Percentiles rank a stretch among this genome's conserved stretches.
These are phyloP conservation scores for Ginglymostoma cirratum DNA, from an alignment of 2,113 vertebrate genomes.

Conservation along the genomic window DNA sequence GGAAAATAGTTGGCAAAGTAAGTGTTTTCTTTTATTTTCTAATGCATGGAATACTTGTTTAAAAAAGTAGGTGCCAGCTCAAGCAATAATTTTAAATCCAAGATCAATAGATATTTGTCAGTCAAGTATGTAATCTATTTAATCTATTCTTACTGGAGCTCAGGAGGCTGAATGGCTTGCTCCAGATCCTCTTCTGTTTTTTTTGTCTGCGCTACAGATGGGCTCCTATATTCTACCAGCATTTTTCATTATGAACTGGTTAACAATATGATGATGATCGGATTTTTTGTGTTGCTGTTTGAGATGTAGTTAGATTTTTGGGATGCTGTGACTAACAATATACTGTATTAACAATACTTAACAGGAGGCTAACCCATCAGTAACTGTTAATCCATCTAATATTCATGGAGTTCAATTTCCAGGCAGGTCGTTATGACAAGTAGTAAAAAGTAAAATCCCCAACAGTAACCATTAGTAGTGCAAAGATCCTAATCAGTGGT, in stretches of 20 bases:
- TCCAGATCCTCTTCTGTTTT: too few species aligned
- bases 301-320: neutral
- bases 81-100: too few species aligned
- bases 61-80: too few species aligned
- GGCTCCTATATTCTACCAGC: too few species aligned
- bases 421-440: neutral
- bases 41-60: too few species aligned
- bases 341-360: neutral
- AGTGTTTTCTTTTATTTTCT: neutral
- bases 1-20: neutral
- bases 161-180: too few species aligned
- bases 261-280: too few species aligned
- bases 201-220: too few species aligned
- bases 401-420: neutral
- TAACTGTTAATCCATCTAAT: neutral
- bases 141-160: too few species aligned
- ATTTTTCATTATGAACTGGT: too few species aligned
- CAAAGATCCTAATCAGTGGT: neutral
- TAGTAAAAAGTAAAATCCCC: neutral
- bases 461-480: neutral
- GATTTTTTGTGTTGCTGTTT: neutral
- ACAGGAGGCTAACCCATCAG: neutral
- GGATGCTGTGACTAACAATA: neutral
- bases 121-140: too few species aligned
- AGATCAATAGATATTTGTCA: too few species aligned